A percentile compares a stretch with the other conserved stretches of the same genome.
phyloP scores from a whole-genome alignment of 1,140 invertebrate species.

The Drosophila funebris region DNA sequence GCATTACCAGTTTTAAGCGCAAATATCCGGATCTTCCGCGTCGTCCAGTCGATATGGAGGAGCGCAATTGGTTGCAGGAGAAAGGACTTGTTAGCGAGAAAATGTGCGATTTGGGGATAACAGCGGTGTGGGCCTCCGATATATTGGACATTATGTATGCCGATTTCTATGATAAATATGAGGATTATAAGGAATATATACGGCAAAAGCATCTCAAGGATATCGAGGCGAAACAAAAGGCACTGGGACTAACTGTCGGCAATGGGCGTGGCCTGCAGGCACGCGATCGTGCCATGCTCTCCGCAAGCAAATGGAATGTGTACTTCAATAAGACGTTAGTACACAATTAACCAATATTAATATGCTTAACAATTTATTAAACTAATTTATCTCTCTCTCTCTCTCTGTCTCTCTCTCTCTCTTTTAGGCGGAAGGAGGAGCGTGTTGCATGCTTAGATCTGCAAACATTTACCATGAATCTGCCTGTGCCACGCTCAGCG shows the following conservation, averaged over 20 bases:
- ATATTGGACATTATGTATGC: constrained; percentile 97
- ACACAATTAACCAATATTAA: background rate
- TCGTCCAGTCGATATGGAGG: constrained; percentile 93
- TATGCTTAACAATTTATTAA: background rate
- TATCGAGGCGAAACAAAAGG: constrained; percentile 83
- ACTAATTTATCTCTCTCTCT: background rate
- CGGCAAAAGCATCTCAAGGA: constrained; percentile 88
- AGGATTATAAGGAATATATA: constrained; percentile 94
- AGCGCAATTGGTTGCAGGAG: constrained; percentile 93
- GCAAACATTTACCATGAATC: constrained; percentile 79
- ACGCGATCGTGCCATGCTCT: constrained; percentile 93
- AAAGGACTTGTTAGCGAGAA: constrained; percentile 94
- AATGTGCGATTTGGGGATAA: constrained; percentile 96
- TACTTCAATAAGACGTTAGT: constrained; percentile 90
- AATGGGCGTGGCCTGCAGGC: constrained; percentile 88
- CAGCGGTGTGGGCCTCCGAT: constrained; percentile 94
- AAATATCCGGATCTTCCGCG: constrained; percentile 96
- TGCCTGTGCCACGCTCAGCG: constrained; percentile 54
- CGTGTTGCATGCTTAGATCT: constrained; percentile 74
- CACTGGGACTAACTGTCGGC: constrained; percentile 84
- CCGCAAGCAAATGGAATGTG: constrained; percentile 94
- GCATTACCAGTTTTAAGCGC: constrained; percentile 97
- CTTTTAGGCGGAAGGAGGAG: constrained; percentile 74
- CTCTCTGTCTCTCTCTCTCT: background rate
- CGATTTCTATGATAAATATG: constrained; percentile 97